Evolutionary conservation across 2,113 vertebrate species (phyloP), one percentile per base, ranked within the genome.

Genomic region (Pterophyllum scalare): DNA sequence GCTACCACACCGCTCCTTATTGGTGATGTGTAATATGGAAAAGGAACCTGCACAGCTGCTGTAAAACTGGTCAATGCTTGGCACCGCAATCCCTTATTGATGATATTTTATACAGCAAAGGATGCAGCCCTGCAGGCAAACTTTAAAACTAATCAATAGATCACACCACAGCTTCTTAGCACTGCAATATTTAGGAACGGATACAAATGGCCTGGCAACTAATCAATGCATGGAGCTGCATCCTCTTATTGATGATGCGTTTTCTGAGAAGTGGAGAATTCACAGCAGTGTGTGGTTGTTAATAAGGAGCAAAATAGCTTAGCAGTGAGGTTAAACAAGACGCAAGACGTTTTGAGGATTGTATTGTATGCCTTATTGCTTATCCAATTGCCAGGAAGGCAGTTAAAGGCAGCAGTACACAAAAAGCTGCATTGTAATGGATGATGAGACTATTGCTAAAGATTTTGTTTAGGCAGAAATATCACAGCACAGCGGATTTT

Each of bases 51-150:
- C 80, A 14, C 67, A 14, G 28, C n/a, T 72, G 31, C 79, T 80
- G 62, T 62, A 75, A 65, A 85, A 54, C 59, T 1, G 70, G 89
- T 88, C 83, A 79, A 82, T 86, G 20, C 22, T 26, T 77, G 81
- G 84, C 81, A 65, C 70, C 20, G 9, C 70, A 59, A 22, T n/a
- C 76, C 59, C 33, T 49, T 56, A 65, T 67, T 77, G 83, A 81
- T 81, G 57, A 70, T 85, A 75, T 85, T 80, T 40, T 57, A 72
- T 79, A 77, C 5, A 58, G 72, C 77, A 67, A 78, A 72, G 15
- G 52, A 40, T 72, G 28, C 76, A 74, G 62, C 40, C 15, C n/a
- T 61, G 59, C 46, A 78, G 74, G 64, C 65, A 83, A 74, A 84
- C 57, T 26, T 58, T 61, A 59, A 52, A 82, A 62, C 24, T 1